These are phyloP conservation scores for Octopus sinensis DNA, from an alignment of 1,140 invertebrate species.

Conservation along the genomic window DNA sequence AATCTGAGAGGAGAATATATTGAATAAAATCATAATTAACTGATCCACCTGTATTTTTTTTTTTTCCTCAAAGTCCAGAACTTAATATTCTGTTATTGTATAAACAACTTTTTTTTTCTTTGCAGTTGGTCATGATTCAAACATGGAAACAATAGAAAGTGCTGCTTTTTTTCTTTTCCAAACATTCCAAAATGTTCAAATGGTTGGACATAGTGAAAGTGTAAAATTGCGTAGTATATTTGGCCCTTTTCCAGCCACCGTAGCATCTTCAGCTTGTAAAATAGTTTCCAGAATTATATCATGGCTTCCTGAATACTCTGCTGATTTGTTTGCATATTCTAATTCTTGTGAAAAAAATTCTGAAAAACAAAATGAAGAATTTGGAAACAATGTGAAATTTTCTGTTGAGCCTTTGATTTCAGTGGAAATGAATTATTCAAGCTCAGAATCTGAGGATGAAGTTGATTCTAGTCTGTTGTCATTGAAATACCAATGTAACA, in stretches of 20 bases:
- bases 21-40: too few species aligned
- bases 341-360: constrained; percentile 36
- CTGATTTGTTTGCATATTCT: background rate
- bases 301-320: constrained; percentile 44
- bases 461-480: constrained; percentile 53
- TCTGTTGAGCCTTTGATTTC: background rate
- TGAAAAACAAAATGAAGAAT: constrained; percentile 39
- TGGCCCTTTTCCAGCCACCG: constrained; percentile 51
- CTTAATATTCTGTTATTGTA: too few species aligned
- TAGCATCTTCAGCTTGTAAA: constrained; percentile 47
- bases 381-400: constrained; percentile 52
- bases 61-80: too few species aligned
- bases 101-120: constrained; percentile 15
- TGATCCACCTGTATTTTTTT: too few species aligned
- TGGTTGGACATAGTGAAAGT: constrained; percentile 59
- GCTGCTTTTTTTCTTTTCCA: constrained; percentile 64
- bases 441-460: constrained; percentile 44
- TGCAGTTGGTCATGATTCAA: constrained; percentile 58
- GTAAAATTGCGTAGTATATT: constrained; percentile 46
- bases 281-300: constrained; percentile 43
- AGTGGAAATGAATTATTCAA: constrained; percentile 28
- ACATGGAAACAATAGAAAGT: constrained; percentile 65
- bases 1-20: too few species aligned
- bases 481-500: constrained; percentile 52
- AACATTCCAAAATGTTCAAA: constrained; percentile 64